phyloP scores from a whole-genome alignment of 1,140 invertebrate species.

The Zelostemma sp. region DNA sequence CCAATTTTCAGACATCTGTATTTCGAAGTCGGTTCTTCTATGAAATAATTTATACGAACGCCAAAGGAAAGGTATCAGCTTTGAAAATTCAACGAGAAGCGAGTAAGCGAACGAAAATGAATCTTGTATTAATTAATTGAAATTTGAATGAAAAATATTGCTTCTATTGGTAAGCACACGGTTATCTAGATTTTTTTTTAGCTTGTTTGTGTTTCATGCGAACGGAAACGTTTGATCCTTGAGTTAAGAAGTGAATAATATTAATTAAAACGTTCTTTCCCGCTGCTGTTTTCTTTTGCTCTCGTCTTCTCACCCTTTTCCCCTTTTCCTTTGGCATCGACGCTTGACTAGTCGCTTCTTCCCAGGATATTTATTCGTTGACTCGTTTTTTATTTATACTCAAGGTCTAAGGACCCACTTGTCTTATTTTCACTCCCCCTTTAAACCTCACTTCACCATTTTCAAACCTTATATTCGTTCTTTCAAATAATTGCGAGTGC shows the following conservation, averaged over 20 bases:
- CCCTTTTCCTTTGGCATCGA: slow-evolving; percentile 37
- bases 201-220: slow-evolving; percentile 19
- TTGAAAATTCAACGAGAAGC: no score
- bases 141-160: no score
- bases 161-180: no score
- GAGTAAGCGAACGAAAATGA: no score
- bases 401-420: slow-evolving; percentile 57
- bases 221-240: slow-evolving; percentile 61
- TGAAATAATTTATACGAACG: slow-evolving; percentile 6
- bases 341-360: slow-evolving; percentile 65
- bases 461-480: slow-evolving; percentile 43
- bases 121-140: no score
- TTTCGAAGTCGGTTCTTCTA: slow-evolving; percentile 7
- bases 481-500: slow-evolving; percentile 58
- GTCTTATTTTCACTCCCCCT: slow-evolving; percentile 62
- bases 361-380: slow-evolving; percentile 67
- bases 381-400: slow-evolving; percentile 67
- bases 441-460: slow-evolving; percentile 30
- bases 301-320: slow-evolving; percentile 34
- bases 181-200: slow-evolving; percentile 19
- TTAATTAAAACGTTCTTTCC: slow-evolving; percentile 68
- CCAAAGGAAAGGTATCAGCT: no score
- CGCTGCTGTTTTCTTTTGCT: slow-evolving; percentile 51
- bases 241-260: slow-evolving; percentile 66
- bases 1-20: slow-evolving; percentile 25